A percentile compares a stretch with the other conserved stretches of the same genome.
Conservation (phyloP, 2,888 invertebrate genomes). For the Doris montereyensis region DNA sequence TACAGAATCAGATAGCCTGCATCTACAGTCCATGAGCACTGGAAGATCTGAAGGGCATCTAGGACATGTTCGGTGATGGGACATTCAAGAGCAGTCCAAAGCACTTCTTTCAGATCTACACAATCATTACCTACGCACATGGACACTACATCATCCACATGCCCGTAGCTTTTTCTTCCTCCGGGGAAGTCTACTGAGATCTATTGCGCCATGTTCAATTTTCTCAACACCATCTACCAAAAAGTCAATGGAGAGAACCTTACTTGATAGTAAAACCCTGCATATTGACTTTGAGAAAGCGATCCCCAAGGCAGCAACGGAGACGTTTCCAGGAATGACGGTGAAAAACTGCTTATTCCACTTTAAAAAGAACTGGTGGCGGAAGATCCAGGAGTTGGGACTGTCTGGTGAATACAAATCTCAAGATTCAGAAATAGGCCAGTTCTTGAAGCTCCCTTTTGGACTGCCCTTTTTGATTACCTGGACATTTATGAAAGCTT, state of each 20-base stretch:
- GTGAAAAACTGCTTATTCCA: neutral
- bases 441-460: neutral
- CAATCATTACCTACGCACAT: neutral
- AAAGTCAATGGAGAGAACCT: too few relatives aligned
- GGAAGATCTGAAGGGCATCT: neutral
- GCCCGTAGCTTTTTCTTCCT: neutral
- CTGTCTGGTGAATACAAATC: neutral
- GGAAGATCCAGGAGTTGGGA: neutral
- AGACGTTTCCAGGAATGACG: neutral
- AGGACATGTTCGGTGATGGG: neutral
- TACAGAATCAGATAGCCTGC: neutral
- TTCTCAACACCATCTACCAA: neutral
- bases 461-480: constrained; percentile 5
- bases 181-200: neutral
- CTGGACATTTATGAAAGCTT: neutral
- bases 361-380: neutral
- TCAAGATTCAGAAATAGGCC: neutral
- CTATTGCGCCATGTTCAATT: neutral
- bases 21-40: neutral
- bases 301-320: neutral
- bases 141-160: too few relatives aligned
- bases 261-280: too few relatives aligned
- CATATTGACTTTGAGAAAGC: neutral
- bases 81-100: neutral
- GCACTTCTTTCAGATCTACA: neutral